phyloP scores from a whole-genome alignment of 2,797 vertebrate genomes.

The Prunella strophiata region DNA sequence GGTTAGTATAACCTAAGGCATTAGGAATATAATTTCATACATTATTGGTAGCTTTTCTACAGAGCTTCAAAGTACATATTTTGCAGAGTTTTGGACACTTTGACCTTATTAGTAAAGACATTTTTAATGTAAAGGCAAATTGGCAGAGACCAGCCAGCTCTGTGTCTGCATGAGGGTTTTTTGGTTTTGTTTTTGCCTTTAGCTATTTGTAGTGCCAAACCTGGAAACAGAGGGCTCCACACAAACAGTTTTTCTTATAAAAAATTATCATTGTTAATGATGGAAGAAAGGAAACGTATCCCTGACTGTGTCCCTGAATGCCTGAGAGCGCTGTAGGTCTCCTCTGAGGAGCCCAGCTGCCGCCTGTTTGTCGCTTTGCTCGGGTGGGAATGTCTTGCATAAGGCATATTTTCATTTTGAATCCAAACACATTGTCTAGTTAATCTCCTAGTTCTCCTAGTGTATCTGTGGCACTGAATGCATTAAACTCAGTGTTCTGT shows the following conservation, averaged over 20 bases:
- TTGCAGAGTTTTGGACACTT: not conserved
- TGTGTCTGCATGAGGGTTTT: not conserved
- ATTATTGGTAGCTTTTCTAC: not conserved
- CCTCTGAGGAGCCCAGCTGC: not conserved
- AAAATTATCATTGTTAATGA: not conserved
- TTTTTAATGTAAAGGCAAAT: not conserved
- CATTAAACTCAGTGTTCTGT: not conserved
- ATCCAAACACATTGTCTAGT: not conserved
- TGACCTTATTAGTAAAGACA: not conserved
- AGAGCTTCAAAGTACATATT: not conserved
- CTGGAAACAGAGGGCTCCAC: not conserved
- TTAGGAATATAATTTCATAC: not conserved
- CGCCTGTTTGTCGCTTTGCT: not conserved
- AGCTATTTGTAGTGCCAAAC: not conserved
- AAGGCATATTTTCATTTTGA: not conserved
- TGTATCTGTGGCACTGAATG: not conserved
- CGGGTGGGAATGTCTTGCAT: not conserved
- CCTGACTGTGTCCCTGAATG: not conserved
- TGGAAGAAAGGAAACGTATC: rapidly evolving
- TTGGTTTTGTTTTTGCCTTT: not conserved
- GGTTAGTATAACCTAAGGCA: not conserved
- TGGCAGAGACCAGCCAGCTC: not conserved
- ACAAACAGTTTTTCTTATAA: not conserved
- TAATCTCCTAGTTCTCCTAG: not conserved
- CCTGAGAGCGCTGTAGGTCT: not conserved